These are phyloP conservation scores for Hybognathus amarus DNA, from an alignment of 2,797 vertebrate species.

Conservation along the genomic window DNA sequence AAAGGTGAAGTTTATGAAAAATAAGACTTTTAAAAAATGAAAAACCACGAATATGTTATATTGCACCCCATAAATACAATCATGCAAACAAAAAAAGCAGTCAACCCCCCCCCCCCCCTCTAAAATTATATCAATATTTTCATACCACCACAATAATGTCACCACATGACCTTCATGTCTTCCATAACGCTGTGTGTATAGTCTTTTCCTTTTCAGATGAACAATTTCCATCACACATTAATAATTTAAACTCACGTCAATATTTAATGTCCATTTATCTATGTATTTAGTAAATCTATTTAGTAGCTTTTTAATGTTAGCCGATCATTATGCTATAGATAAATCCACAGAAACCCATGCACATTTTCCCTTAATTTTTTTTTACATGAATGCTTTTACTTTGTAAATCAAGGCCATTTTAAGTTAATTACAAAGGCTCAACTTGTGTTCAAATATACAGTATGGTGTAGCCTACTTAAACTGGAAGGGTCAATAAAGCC, in stretches of 20 bases:
- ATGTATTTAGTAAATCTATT: neutral
- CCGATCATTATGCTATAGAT: neutral
- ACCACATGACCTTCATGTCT: neutral
- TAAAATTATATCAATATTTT: neutral
- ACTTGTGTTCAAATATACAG: neutral
- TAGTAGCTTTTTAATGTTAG: neutral
- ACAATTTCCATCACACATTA: neutral
- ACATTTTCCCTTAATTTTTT: neutral
- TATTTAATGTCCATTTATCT: constrained; percentile 5
- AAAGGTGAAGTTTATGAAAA: too few species aligned
- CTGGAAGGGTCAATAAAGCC: neutral
- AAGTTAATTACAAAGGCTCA: neutral
- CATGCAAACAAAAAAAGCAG: too few species aligned
- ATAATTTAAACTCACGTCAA: neutral
- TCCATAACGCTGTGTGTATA: neutral
- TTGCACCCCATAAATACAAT: too few species aligned
- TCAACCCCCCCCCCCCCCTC: too few species aligned
- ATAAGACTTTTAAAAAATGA: too few species aligned
- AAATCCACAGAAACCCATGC: neutral
- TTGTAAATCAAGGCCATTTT: neutral
- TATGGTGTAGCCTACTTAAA: neutral
- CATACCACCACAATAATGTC: neutral
- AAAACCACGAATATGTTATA: too few species aligned
- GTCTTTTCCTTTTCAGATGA: neutral
- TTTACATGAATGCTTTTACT: neutral